These are phyloP conservation scores for Drosophila kuntzei DNA, from an alignment of 2,888 invertebrate genomes.

Conservation along the genomic window DNA sequence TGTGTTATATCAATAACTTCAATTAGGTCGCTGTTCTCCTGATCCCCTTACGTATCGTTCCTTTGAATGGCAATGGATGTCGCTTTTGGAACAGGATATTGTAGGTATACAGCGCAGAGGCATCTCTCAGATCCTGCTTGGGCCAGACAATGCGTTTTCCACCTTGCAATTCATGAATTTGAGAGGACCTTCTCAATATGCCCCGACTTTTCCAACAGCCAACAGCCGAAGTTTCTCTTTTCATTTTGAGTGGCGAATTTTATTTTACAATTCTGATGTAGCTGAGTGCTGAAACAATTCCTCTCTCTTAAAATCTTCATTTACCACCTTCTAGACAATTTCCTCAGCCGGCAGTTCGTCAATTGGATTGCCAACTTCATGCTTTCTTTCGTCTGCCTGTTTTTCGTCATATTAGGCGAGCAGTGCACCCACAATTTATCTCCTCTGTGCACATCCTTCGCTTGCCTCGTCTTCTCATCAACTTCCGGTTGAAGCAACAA, in stretches of 20 bases:
- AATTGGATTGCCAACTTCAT: background rate
- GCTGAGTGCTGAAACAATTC: slow-evolving; percentile 21
- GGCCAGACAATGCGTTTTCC: slow-evolving; percentile 31
- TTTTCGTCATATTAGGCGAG: slow-evolving; percentile 7
- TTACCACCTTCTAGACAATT: slow-evolving; percentile 25
- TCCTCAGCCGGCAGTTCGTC: slow-evolving; percentile 12
- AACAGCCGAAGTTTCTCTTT: too few relatives aligned
- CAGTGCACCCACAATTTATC: slow-evolving; percentile 27
- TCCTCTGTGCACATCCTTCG: slow-evolving; percentile 1
- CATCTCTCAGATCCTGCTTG: slow-evolving; percentile 19
- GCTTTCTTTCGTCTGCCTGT: background rate
- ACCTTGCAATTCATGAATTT: slow-evolving; percentile 23
- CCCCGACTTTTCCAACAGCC: too few relatives aligned
- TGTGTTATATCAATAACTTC: slow-evolving; percentile 8
- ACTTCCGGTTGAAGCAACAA: background rate
- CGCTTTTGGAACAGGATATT: slow-evolving; percentile 9
- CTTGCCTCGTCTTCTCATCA: background rate
- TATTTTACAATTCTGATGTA: slow-evolving; percentile 33
- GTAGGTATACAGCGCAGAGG: slow-evolving; percentile 21
- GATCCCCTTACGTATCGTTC: slow-evolving; percentile 1
- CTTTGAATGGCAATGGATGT: slow-evolving; percentile 31
- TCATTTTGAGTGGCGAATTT: slow-evolving; percentile 1
- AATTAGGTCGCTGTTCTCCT: background rate
- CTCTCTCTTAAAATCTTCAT: too few relatives aligned
- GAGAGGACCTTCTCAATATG: slow-evolving; percentile 14